phyloP scores from a whole-genome alignment of 2,113 vertebrate genomes.

The Chloebia gouldiae region DNA sequence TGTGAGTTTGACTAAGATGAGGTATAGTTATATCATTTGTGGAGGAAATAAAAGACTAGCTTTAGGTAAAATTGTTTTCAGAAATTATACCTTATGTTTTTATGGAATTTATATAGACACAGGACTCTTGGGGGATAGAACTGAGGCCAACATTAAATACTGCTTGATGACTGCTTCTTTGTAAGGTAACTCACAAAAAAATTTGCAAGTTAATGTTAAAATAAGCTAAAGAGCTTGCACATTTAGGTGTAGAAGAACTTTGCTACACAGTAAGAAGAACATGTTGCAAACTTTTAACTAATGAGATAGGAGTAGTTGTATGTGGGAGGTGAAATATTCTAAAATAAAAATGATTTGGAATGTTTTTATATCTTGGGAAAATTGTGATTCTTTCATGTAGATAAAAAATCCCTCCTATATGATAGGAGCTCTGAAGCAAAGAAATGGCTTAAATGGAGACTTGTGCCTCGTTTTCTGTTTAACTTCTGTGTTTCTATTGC shows the following conservation, averaged over 20 bases:
- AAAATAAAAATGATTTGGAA: slow-evolving; percentile 1
- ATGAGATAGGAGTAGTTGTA: neutral
- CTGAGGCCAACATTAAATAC: neutral
- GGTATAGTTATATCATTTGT: neutral
- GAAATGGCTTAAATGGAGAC: neutral
- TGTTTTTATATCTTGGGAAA: neutral
- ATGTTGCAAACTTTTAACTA: slow-evolving; percentile 7
- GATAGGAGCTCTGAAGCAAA: neutral
- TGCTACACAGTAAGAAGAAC: neutral
- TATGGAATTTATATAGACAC: neutral
- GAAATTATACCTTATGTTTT: neutral
- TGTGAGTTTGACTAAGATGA: neutral
- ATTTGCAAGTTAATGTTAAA: neutral
- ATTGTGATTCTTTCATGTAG: neutral
- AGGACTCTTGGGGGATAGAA: neutral
- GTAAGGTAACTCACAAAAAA: neutral
- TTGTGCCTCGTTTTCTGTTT: neutral
- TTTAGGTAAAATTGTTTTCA: neutral
- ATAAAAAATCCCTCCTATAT: neutral
- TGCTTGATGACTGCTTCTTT: neutral
- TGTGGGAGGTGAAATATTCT: slow-evolving; percentile 24
- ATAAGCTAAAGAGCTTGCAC: neutral
- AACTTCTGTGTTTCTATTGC: neutral
- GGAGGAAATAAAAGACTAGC: neutral
- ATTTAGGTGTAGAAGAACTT: neutral